These are phyloP conservation scores for Paelopatides confundens DNA, from an alignment of 53 echinoderm and acorn worm genomes.

Conservation along the genomic window DNA sequence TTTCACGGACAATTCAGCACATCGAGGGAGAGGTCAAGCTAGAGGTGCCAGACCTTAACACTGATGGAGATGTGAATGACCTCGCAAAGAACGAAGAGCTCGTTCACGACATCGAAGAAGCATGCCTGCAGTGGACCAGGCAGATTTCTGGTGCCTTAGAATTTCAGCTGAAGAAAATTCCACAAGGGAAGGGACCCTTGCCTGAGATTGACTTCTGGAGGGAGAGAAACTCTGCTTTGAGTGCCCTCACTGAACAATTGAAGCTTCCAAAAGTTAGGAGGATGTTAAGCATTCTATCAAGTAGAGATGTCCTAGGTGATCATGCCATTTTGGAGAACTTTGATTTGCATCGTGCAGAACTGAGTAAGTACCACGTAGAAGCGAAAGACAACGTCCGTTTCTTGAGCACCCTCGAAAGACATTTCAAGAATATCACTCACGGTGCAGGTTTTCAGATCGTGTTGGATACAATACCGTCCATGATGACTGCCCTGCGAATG, in stretches of 20 bases:
- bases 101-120: slow-evolving; percentile 81
- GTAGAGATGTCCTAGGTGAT: slow-evolving; percentile 91
- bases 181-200: slow-evolving; percentile 93
- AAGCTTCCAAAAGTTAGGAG: slow-evolving; percentile 88
- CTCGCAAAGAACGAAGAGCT: slow-evolving; percentile 85
- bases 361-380: slow-evolving; percentile 97
- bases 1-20: slow-evolving; percentile 96
- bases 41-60: slow-evolving; percentile 82
- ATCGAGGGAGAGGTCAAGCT: slow-evolving; percentile 99
- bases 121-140: slow-evolving; percentile 94
- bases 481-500: slow-evolving; percentile 99
- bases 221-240: slow-evolving; percentile 92
- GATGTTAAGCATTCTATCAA: slow-evolving; percentile 90
- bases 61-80: slow-evolving; percentile 84
- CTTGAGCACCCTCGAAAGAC: slow-evolving; percentile 94
- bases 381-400: slow-evolving; percentile 99
- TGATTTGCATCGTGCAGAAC: slow-evolving; percentile 93
- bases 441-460: slow-evolving; percentile 98
- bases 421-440: slow-evolving; percentile 98
- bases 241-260: slow-evolving; percentile 94
- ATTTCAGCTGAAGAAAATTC: slow-evolving; percentile 88
- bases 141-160: slow-evolving; percentile 96
- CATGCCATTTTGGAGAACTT: slow-evolving; percentile 96
- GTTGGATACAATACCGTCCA: slow-evolving; percentile 94
- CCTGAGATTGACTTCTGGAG: slow-evolving; percentile 99